Conservation (phyloP, 2,888 invertebrate species). For the Erebia ligea region DNA sequence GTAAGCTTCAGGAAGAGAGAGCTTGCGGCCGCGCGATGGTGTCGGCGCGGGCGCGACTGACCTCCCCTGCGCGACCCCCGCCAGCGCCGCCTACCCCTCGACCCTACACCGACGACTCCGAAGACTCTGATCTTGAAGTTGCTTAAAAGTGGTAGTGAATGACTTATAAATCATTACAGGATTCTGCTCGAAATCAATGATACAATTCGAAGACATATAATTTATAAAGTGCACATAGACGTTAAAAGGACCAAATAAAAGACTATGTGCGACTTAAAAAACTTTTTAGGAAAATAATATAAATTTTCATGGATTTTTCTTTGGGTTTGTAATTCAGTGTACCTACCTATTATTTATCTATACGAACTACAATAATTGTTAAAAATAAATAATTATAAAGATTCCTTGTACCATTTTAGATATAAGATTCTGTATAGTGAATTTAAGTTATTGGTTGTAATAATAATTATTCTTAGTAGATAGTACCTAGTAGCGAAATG, state of each 20-base stretch:
- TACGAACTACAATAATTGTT: not conserved
- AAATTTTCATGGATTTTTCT: not conserved
- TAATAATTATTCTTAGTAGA: conserved; percentile 2
- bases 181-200: not conserved
- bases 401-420: conserved; percentile 4
- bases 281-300: not conserved
- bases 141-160: conserved; percentile 77
- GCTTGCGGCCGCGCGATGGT: conserved; percentile 70
- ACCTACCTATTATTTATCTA: not conserved
- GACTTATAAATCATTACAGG: not conserved
- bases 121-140: conserved; percentile 91
- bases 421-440: conserved; percentile 23
- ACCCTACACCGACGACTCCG: conserved; percentile 86
- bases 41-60: conserved; percentile 65
- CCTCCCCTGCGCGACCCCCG: conserved; percentile 49
- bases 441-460: conserved; percentile 27
- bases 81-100: conserved; percentile 63
- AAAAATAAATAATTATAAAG: not conserved
- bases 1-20: conserved; percentile 92
- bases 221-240: conserved; percentile 29
- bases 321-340: not conserved
- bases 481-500: conserved; percentile 18
- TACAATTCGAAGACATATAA: not conserved
- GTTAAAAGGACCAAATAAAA: conserved; percentile 22
- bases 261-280: not conserved